phyloP scores from a whole-genome alignment of 64 coral and sea anemone species.

The Orbicella faveolata region DNA sequence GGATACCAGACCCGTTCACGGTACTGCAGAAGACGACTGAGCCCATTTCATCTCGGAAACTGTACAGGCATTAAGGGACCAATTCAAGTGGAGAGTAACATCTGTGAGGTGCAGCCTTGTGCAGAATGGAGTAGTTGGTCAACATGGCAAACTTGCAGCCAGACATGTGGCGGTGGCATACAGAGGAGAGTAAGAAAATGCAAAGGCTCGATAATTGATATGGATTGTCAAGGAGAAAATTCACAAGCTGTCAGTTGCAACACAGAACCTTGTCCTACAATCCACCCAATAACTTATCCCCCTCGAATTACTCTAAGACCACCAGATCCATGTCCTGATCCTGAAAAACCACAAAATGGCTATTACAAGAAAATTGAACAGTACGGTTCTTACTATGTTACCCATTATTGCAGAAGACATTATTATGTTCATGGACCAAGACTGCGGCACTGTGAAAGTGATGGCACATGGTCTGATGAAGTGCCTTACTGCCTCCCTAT shows the following conservation, averaged over 20 bases:
- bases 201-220: slow-evolving; percentile 50
- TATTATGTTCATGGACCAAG: slow-evolving; percentile 67
- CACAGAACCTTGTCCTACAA: slow-evolving; percentile 40
- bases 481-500: slow-evolving; percentile 58
- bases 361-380: slow-evolving; percentile 76
- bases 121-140: slow-evolving; percentile 81
- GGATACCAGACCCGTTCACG: slow-evolving; percentile 80
- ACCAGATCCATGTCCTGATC: slow-evolving; percentile 75
- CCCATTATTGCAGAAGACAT: slow-evolving; percentile 71
- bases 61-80: slow-evolving; percentile 42
- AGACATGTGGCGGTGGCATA: slow-evolving; percentile 59
- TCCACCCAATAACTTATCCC: slow-evolving; percentile 39
- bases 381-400: slow-evolving; percentile 66
- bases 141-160: slow-evolving; percentile 67
- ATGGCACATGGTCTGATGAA: slow-evolving; percentile 75
- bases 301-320: slow-evolving; percentile 63
- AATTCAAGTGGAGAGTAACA: slow-evolving; percentile 49
- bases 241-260: slow-evolving; percentile 46
- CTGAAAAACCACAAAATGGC: slow-evolving; percentile 70
- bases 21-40: slow-evolving; percentile 16
- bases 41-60: slow-evolving; percentile 34
- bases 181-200: slow-evolving; percentile 65
- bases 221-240: slow-evolving; percentile 70
- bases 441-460: slow-evolving; percentile 82
- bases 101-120: slow-evolving; percentile 65